Evolutionary conservation across 1,140 invertebrate genomes (phyloP).

Genomic region (Drosophila triauraria): DNA sequence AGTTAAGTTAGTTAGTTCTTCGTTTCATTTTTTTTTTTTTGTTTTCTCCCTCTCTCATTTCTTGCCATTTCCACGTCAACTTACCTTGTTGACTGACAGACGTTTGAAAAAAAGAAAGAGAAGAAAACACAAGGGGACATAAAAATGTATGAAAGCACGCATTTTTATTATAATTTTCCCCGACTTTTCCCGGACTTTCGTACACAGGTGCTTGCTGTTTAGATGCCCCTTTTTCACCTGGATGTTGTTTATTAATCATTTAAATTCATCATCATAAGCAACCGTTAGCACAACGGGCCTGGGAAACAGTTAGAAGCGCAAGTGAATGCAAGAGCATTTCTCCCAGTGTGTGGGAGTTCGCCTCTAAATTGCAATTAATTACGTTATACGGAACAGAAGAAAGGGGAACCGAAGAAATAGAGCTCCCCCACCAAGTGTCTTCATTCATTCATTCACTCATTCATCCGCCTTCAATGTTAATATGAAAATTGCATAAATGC

Average conservation of each 20-base stretch:
- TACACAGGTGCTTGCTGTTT: slow-evolving; percentile 71
- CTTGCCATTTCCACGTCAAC: slow-evolving; percentile 74
- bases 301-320: slow-evolving; percentile 78
- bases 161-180: slow-evolving; percentile 63
- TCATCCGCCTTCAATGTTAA: slow-evolving; percentile 64
- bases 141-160: slow-evolving; percentile 66
- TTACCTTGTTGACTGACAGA: slow-evolving; percentile 70
- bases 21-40: slow-evolving; percentile 6
- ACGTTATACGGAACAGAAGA: slow-evolving; percentile 52
- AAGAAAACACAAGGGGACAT: slow-evolving; percentile 49
- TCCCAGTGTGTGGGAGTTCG: slow-evolving; percentile 38
- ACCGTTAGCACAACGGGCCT: slow-evolving; percentile 79
- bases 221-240: slow-evolving; percentile 13
- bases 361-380: slow-evolving; percentile 83
- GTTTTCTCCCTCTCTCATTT: slow-evolving; percentile 31
- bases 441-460: slow-evolving; percentile 61
- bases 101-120: slow-evolving; percentile 50
- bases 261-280: slow-evolving; percentile 83
- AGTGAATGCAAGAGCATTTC: slow-evolving; percentile 54
- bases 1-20: slow-evolving; percentile 38
- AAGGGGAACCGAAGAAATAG: slow-evolving; percentile 22
- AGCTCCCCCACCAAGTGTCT: slow-evolving; percentile 37
- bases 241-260: slow-evolving; percentile 81
- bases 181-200: slow-evolving; percentile 34
- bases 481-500: slow-evolving; percentile 79